Conservation (phyloP, 2,113 vertebrate species). For the Lycaon pictus region DNA sequence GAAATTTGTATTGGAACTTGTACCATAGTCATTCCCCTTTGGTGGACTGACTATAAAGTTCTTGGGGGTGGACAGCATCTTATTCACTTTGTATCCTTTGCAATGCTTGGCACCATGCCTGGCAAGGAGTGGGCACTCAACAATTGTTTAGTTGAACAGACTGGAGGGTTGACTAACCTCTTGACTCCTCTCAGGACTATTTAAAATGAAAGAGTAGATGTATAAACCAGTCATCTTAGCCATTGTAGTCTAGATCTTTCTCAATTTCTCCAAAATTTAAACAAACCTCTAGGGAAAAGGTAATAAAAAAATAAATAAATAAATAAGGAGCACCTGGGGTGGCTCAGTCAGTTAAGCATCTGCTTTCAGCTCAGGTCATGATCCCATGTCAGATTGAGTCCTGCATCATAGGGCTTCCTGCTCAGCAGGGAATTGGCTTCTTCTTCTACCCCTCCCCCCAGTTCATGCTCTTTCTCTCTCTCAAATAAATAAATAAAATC, state of each 20-base stretch:
- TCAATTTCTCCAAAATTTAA: constrained; percentile 53
- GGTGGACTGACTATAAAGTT: background rate
- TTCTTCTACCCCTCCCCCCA: too few species aligned
- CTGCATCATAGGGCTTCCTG: too few species aligned
- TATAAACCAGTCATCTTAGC: background rate
- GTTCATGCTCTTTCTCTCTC: too few species aligned
- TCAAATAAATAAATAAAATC: too few species aligned
- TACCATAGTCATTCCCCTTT: background rate
- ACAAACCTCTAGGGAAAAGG: constrained; percentile 1
- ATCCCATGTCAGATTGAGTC: too few species aligned
- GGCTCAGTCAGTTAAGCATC: too few species aligned
- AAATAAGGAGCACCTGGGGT: too few species aligned
- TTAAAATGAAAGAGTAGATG: constrained; percentile 35
- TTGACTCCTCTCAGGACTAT: background rate
- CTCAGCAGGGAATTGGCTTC: too few species aligned
- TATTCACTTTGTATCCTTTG: constrained; percentile 37
- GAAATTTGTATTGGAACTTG: constrained; percentile 7
- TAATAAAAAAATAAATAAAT: background rate
- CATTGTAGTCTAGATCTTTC: background rate
- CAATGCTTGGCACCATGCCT: background rate
- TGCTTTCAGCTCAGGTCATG: too few species aligned
- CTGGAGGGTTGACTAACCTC: background rate
- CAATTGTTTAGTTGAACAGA: background rate
- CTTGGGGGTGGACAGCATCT: background rate
- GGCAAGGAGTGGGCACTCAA: background rate